Evolutionary conservation across 2,113 vertebrate species (phyloP), one percentile per base, ranked within the genome.

Genomic region (Heterocephalus glaber): DNA sequence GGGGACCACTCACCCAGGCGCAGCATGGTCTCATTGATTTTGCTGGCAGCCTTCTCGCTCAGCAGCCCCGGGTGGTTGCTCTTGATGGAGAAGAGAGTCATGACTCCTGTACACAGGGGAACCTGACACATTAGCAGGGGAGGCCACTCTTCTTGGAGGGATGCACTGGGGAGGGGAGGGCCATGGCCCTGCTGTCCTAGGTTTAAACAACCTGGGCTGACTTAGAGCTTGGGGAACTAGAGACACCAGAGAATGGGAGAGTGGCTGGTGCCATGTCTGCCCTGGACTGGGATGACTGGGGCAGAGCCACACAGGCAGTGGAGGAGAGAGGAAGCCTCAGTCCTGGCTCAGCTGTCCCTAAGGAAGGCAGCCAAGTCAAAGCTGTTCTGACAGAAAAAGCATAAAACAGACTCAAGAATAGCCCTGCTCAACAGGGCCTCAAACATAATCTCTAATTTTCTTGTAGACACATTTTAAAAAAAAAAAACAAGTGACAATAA

Each of bases 11-110:
- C 90, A 99, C 99, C 99, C 7, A 99, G 98, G n/a, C 99, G 99
- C 96, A 99, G 98, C 99, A 99, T 99, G 4, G 99, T 99, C 98
- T 99, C 99, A 0, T 99, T 99, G 98, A 99, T 99, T 98, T 99
- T 99, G 97, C 99, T 99, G 68, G 99, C 99, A 0, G 99, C 99
- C 97, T 99, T 99, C 98, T 99, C 99, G 0, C 99, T 99, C 95
- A 99, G 98, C 44, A 99, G 98, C 87, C 99, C 99, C 0, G 99
- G 99, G 95, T 99, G 99, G 97, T 99, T 99, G 96, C 99, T 99
- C 98, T 99, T 99, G 97, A 99, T 99, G 96, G 99, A 99, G 98
- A 99, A 99, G 95, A 99, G 98, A 0, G 99, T 99, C 99, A 99
- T 99, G 84, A 99, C 99, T 61, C 99, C 99, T 99, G 94, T 0